Evolutionary conservation across 2,888 invertebrate genomes (phyloP).

Genomic region (Zhuqinia jingwanae): DNA sequence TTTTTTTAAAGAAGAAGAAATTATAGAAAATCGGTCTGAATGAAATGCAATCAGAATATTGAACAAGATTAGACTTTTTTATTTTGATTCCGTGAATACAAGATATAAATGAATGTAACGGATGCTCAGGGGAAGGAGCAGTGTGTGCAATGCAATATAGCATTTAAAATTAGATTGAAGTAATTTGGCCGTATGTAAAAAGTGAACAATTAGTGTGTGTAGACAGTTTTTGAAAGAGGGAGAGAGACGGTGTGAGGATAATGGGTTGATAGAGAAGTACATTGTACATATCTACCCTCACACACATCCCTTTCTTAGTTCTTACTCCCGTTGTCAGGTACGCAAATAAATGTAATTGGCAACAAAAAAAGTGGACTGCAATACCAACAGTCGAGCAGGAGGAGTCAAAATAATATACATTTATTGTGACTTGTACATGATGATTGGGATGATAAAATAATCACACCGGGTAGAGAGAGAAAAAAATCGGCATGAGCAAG

Average conservation of each 20-base stretch:
- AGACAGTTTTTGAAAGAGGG: slow-evolving; percentile 8
- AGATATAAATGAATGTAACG: neutral
- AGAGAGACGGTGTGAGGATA: too few relatives aligned
- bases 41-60: slow-evolving; percentile 40
- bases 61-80: neutral
- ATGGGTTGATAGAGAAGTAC: slow-evolving; percentile 37
- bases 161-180: slow-evolving; percentile 39
- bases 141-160: too few relatives aligned
- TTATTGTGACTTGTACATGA: neutral
- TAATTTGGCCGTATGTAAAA: slow-evolving; percentile 13
- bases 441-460: too few relatives aligned
- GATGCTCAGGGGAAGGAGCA: too few relatives aligned
- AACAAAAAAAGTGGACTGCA: neutral
- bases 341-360: slow-evolving; percentile 28
- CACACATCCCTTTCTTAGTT: slow-evolving; percentile 15
- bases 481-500: neutral
- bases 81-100: neutral
- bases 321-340: slow-evolving; percentile 35
- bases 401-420: neutral
- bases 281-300: neutral
- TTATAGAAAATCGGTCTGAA: slow-evolving; percentile 46
- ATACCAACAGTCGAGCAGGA: slow-evolving; percentile 11
- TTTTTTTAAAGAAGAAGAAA: slow-evolving; percentile 1
- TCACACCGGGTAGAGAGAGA: neutral
- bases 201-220: slow-evolving; percentile 41